Percentiles rank a stretch among this genome's conserved stretches.
phyloP scores from a whole-genome alignment of 37 sponge, comb jelly and placozoan species.

The Axinella damicornis region DNA sequence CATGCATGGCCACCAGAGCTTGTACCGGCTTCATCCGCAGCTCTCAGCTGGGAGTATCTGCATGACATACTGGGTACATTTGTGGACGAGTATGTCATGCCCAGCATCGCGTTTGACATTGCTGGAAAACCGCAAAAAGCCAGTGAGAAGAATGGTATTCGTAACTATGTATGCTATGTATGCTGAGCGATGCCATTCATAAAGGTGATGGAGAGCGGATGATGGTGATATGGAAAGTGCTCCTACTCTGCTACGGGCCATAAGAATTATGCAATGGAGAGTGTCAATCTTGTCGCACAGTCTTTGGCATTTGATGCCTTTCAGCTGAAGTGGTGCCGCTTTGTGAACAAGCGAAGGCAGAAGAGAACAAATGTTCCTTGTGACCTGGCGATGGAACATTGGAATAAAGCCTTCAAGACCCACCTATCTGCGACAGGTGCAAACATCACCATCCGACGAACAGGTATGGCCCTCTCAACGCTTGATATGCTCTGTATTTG shows the following conservation, averaged over 20 bases:
- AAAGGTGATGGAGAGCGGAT: too few relatives aligned
- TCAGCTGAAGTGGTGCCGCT: conserved; percentile 3
- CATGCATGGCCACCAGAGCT: too few relatives aligned
- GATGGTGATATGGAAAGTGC: not conserved
- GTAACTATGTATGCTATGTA: too few relatives aligned
- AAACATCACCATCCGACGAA: not conserved
- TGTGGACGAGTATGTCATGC: too few relatives aligned
- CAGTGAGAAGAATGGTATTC: too few relatives aligned
- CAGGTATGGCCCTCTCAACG: too few relatives aligned
- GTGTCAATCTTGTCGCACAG: not conserved
- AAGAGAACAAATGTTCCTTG: not conserved
- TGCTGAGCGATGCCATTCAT: too few relatives aligned
- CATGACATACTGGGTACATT: too few relatives aligned
- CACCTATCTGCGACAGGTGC: not conserved
- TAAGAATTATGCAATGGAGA: conserved; percentile 6
- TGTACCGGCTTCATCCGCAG: too few relatives aligned
- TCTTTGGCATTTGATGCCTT: not conserved
- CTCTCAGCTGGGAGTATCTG: too few relatives aligned
- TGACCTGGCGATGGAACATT: conserved; percentile 11
- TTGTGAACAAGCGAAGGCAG: not conserved
- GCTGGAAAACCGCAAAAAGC: too few relatives aligned
- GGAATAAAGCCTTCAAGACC: not conserved
- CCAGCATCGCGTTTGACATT: not conserved
- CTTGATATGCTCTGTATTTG: too few relatives aligned
- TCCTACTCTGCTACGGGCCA: not conserved